Conservation (phyloP, 2,888 invertebrate species). For the Zeuzera pyrina region DNA sequence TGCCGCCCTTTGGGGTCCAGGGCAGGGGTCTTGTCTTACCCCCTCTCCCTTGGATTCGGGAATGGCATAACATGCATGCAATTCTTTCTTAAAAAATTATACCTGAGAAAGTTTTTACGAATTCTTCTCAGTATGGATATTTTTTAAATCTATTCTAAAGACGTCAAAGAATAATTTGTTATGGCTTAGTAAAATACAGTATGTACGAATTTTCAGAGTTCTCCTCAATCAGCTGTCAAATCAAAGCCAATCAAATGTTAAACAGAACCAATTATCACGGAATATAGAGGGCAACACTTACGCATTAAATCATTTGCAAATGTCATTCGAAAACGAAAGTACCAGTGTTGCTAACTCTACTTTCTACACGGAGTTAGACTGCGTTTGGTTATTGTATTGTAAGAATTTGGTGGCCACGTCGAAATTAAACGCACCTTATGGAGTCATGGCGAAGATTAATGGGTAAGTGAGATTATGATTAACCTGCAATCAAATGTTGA, state of each 20-base stretch:
- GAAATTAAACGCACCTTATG: slow-evolving; percentile 65
- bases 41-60: no score
- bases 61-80: no score
- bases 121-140: no score
- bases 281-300: slow-evolving; percentile 49
- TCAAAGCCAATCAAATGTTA: no score
- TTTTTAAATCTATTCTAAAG: no score
- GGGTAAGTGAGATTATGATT: slow-evolving; percentile 47
- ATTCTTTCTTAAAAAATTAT: no score
- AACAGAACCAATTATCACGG: slow-evolving; percentile 43
- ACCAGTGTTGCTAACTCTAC: slow-evolving; percentile 26
- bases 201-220: slow-evolving; percentile 29
- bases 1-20: no score
- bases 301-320: slow-evolving; percentile 47
- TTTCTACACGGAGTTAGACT: slow-evolving; percentile 63
- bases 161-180: no score
- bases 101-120: no score
- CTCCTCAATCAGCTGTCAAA: slow-evolving; percentile 42
- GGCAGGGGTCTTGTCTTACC: no score
- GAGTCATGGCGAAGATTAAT: slow-evolving; percentile 74
- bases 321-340: slow-evolving; percentile 32
- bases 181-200: no score
- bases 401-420: slow-evolving; percentile 68
- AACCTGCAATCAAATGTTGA: no score
- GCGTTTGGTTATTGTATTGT: slow-evolving; percentile 74